Percentiles rank a stretch among this genome's conserved stretches.
phyloP scores from a whole-genome alignment of 1,140 invertebrate genomes.

The Calephelis virginiensis region DNA sequence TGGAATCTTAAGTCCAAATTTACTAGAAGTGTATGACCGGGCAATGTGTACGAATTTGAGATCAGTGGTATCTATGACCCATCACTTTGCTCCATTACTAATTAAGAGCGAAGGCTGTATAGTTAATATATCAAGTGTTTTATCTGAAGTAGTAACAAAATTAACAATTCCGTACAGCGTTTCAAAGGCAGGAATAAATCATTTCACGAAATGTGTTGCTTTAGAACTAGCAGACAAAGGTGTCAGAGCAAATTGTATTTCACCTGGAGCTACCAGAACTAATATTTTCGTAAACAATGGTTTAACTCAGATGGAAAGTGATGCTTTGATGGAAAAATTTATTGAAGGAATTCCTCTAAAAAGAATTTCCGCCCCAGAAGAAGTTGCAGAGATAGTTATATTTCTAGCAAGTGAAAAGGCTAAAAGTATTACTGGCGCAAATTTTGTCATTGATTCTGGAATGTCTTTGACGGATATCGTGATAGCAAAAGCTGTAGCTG shows the following conservation, averaged over 20 bases:
- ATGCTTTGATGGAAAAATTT: constrained; percentile 19
- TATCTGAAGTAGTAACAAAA: not conserved
- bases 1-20: too few species aligned
- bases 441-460: constrained; percentile 34
- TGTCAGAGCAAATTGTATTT: constrained; percentile 42
- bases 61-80: too few species aligned
- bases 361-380: constrained; percentile 25
- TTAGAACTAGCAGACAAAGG: constrained; percentile 35
- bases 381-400: constrained; percentile 34
- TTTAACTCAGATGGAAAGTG: constrained; percentile 22
- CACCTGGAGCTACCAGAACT: constrained; percentile 33
- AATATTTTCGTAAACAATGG: constrained; percentile 31
- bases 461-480: not conserved
- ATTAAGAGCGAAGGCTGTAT: constrained; percentile 15
- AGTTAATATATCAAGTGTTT: constrained; percentile 37
- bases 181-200: constrained; percentile 30
- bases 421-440: constrained; percentile 31
- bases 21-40: too few species aligned
- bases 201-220: constrained; percentile 40
- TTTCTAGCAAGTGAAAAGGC: constrained; percentile 28
- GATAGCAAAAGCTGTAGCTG: too few species aligned
- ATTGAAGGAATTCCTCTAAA: constrained; percentile 19
- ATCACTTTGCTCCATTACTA: too few species aligned
- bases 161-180: constrained; percentile 24
- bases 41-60: too few species aligned